These are phyloP conservation scores for Drosophila parthenogenetica DNA, from an alignment of 2,888 invertebrate species.

Conservation along the genomic window DNA sequence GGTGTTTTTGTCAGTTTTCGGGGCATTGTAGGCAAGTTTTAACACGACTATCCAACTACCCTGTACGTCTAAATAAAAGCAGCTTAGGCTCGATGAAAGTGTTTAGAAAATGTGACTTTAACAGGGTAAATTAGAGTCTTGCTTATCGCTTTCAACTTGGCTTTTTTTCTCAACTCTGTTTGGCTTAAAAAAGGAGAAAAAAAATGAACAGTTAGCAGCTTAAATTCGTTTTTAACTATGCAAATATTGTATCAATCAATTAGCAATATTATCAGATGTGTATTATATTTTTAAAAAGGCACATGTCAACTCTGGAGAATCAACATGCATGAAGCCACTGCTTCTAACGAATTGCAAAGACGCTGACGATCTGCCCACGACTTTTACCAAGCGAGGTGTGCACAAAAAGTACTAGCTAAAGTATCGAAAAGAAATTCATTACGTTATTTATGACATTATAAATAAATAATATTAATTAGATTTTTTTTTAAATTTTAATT, in stretches of 20 bases:
- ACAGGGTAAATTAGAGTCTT: slow-evolving; percentile 3
- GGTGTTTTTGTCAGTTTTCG: slow-evolving; percentile 52
- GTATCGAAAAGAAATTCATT: no score
- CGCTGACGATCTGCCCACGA: slow-evolving; percentile 13
- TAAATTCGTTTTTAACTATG: slow-evolving; percentile 70
- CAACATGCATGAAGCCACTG: slow-evolving; percentile 36
- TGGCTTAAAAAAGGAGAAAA: slow-evolving; percentile 10
- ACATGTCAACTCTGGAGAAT: slow-evolving; percentile 69
- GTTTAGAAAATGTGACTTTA: no score
- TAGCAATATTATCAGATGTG: slow-evolving; percentile 70
- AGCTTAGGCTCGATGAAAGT: not conserved
- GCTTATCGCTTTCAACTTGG: not conserved
- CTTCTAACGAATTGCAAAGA: slow-evolving; percentile 16
- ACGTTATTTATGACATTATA: no score
- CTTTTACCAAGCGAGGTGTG: slow-evolving; percentile 7
- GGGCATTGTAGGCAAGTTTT: slow-evolving; percentile 19
- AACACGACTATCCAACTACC: not conserved
- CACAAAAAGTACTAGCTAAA: not conserved
- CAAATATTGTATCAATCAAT: slow-evolving; percentile 69
- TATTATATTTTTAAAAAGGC: slow-evolving; percentile 59
- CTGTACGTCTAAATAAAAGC: not conserved
- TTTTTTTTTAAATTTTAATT: no score
- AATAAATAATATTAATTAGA: no score
- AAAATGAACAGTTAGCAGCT: slow-evolving; percentile 63
- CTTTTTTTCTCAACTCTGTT: slow-evolving; percentile 33